These are phyloP conservation scores for Planiliza haematocheilus DNA, from an alignment of 2,113 vertebrate genomes.

Conservation along the genomic window DNA sequence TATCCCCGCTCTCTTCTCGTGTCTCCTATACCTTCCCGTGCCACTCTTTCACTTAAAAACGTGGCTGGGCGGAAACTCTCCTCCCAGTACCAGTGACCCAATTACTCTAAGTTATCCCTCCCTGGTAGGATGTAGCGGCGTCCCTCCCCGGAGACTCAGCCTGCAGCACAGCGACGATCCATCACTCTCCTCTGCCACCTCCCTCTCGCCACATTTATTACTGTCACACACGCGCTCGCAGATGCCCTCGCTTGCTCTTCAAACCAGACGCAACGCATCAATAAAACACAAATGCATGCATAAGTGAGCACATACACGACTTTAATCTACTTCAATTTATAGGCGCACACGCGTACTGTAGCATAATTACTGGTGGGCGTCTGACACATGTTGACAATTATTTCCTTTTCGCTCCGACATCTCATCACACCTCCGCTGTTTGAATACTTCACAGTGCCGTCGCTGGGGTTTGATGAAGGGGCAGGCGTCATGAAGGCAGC, in stretches of 20 bases:
- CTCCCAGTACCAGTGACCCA: constrained; percentile 75
- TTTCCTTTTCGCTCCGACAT: constrained; percentile 56
- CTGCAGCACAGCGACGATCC: constrained; percentile 66
- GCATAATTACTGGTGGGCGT: constrained; percentile 50
- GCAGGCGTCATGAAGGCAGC: constrained; percentile 39
- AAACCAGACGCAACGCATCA: constrained; percentile 28
- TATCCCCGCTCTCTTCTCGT: constrained; percentile 36
- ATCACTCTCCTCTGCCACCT: constrained; percentile 72
- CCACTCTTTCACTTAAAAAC: constrained; percentile 60
- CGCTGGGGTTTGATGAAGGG: constrained; percentile 67
- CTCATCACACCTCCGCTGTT: constrained; percentile 70
- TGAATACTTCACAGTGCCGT: constrained; percentile 50
- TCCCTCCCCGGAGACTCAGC: constrained; percentile 71
- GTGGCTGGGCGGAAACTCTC: constrained; percentile 63
- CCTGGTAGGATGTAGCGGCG: constrained; percentile 63
- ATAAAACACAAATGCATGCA: constrained; percentile 43
- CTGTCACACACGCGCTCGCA: constrained; percentile 10
- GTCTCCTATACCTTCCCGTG: constrained; percentile 45
- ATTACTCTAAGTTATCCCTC: constrained; percentile 80
- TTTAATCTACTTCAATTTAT: constrained; percentile 35
- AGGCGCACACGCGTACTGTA: constrained; percentile 7
- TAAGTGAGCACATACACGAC: constrained; percentile 28
- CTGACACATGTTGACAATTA: constrained; percentile 67
- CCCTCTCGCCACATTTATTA: constrained; percentile 61
- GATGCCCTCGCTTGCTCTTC: constrained; percentile 32